Conservation (phyloP, 2,888 invertebrate genomes). For the Drosophila hamatofila region DNA sequence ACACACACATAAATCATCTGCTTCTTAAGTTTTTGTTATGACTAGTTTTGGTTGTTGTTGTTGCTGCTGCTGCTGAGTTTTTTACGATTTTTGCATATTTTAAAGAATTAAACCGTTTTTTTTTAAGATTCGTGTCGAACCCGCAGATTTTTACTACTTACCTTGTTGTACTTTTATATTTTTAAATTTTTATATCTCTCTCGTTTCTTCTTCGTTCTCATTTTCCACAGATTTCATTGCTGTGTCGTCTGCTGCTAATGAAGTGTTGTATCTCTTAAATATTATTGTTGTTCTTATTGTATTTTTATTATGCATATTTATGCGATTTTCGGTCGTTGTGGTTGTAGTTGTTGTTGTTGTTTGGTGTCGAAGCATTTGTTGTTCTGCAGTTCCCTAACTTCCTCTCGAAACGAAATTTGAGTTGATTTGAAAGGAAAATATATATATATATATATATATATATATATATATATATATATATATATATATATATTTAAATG, state of each 20-base stretch:
- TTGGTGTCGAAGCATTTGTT: not conserved
- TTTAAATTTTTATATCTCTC: constrained; percentile 21
- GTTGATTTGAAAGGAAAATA: constrained; percentile 36
- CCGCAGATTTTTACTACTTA: constrained; percentile 73
- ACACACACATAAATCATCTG: constrained; percentile 64
- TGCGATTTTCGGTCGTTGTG: constrained; percentile 27
- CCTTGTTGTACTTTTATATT: constrained; percentile 44
- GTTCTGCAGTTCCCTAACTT: constrained; percentile 41
- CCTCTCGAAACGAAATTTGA: constrained; percentile 49
- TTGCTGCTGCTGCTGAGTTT: constrained; percentile 41
- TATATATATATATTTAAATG: constrained; percentile 24
- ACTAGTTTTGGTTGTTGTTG: constrained; percentile 22
- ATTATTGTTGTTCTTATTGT: constrained; percentile 4
- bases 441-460: constrained; percentile 11
- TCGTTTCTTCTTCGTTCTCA: constrained; percentile 11
- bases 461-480: constrained; percentile 11
- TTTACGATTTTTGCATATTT: constrained; percentile 75
- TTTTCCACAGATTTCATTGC: constrained; percentile 40
- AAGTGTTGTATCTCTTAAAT: constrained; percentile 51
- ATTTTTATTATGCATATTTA: constrained; percentile 66
- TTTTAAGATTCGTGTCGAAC: constrained; percentile 63
- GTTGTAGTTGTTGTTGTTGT: not conserved
- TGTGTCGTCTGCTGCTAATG: constrained; percentile 64
- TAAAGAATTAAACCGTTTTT: constrained; percentile 55
- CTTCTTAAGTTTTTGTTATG: constrained; percentile 53